phyloP scores from a whole-genome alignment of 1,140 invertebrate genomes.

The Calliopsis andreniformis region DNA sequence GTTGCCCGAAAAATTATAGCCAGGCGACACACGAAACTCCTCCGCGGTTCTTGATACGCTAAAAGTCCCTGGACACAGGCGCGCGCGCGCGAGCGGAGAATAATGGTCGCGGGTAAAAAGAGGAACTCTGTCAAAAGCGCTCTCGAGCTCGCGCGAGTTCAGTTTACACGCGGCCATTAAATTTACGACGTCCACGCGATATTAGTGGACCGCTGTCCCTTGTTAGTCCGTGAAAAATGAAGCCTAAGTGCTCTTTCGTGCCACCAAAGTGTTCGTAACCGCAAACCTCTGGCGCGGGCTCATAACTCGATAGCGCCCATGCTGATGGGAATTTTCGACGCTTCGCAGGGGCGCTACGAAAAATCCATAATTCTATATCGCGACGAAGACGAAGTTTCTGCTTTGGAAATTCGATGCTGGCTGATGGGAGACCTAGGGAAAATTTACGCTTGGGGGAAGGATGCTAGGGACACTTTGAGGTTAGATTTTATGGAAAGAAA shows the following conservation, averaged over 20 bases:
- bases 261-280: neutral
- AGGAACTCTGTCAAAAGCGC: slow-evolving; percentile 1
- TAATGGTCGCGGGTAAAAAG: slow-evolving; percentile 22
- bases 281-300: neutral
- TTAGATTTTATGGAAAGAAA: no score
- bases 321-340: no score
- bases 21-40: slow-evolving; percentile 2
- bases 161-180: slow-evolving; percentile 31
- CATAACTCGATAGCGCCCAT: neutral
- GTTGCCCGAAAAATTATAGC: slow-evolving; percentile 2
- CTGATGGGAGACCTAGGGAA: neutral
- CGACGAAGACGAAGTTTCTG: neutral
- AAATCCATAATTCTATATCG: no score
- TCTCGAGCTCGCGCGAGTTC: slow-evolving; percentile 5
- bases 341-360: no score
- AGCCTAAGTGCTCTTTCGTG: neutral
- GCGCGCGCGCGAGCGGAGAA: neutral
- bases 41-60: slow-evolving; percentile 17
- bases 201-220: slow-evolving; percentile 29
- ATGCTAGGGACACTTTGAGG: no score
- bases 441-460: no score
- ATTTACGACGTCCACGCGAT: slow-evolving; percentile 42
- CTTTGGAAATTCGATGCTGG: neutral
- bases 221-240: slow-evolving; percentile 42
- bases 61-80: slow-evolving; percentile 2